Conservation (phyloP, 2,797 vertebrate genomes). For the Gymnothorax javanicus region DNA sequence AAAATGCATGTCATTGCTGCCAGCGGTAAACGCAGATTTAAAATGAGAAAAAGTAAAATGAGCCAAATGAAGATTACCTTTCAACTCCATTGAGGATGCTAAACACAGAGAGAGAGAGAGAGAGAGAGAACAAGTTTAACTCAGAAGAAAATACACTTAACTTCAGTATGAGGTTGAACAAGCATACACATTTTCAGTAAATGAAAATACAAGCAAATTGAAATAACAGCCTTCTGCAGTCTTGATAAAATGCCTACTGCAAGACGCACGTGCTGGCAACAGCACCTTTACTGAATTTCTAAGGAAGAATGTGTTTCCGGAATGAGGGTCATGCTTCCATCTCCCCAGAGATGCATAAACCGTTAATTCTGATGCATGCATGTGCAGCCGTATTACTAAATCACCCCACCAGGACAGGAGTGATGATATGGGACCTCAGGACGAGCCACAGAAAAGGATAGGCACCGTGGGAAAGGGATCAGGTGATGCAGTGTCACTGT, state of each 20-base stretch:
- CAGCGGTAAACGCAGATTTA: background rate
- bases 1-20: background rate
- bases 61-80: background rate
- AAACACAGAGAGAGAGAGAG: slow-evolving; percentile 1
- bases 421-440: background rate
- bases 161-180: background rate
- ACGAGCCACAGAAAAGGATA: background rate
- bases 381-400: no score
- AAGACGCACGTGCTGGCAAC: background rate
- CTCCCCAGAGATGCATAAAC: background rate
- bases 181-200: background rate
- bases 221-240: background rate
- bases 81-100: slow-evolving; percentile 27
- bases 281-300: background rate
- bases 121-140: background rate
- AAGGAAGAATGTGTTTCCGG: background rate
- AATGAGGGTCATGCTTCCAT: background rate
- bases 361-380: background rate
- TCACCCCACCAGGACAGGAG: background rate
- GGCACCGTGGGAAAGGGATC: background rate
- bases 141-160: background rate
- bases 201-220: background rate
- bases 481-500: background rate
- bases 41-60: background rate
- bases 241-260: background rate